Base-by-base conservation (phyloP, 2,113 vertebrate genomes). In the Addax nasomaculatus region DNA sequence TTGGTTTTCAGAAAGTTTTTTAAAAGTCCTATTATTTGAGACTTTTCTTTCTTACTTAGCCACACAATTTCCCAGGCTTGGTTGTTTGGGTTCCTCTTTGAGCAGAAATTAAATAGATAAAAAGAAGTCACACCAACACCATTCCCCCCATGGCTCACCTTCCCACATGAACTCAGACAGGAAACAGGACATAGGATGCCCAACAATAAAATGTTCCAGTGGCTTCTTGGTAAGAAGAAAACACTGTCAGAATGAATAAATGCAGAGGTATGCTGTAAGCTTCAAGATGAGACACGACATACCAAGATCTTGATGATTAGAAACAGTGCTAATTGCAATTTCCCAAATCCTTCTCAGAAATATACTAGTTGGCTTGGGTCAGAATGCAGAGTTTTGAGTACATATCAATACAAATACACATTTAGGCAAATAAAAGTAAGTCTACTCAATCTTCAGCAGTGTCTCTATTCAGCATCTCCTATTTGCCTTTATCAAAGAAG, bases 281-380 rank as follows among this genome's bases (percentile, higher is more conserved):
- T 7, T 7, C 4, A 17, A 4, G 7, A 33, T 1, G n/a, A 93
- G 45, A n/a, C 3, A 11, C 0, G 8, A 11, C 3, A 5, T 19
- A 53, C 60, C 79, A 25, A 33, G 29, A 33, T 14, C n/a, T 7
- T 0, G 2, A 49, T 1, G 53, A 45, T 49, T 11, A 76, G 17
- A 57, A 79, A 30, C 17, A 6, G 30, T 0, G 30, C 27, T 36
- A 21, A 55, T 4, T 33, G 23, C 16, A 17, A 25, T 29, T 36
- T 25, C n/a, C 25, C 21, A 1, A 4, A 3, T 15, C 30, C 45
- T 12, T 12, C 76, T 30, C 19, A 5, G 60, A n/a, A 70, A 17
- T 0, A 39, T 16, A 3, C 23, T 6, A 10, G 16, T 0, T 12
- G 11, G 2, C 27, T 11, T 5, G 23, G 57, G 47, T 47, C 89